Evolutionary conservation across 1,140 invertebrate species (phyloP).

Genomic region (Propsilocerus akamusi): DNA sequence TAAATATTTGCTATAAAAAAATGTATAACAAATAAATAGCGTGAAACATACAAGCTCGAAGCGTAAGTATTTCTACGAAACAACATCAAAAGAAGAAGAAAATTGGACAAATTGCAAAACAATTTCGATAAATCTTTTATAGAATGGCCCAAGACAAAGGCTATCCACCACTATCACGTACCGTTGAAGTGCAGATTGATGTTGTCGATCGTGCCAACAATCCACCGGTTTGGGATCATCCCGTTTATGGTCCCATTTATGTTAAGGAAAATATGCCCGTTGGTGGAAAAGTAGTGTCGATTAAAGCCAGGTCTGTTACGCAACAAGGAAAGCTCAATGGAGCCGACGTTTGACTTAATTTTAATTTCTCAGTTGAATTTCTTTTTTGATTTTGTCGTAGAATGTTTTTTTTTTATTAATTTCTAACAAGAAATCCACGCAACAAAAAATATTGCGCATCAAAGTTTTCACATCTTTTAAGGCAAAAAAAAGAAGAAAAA

Average conservation of each 20-base stretch:
- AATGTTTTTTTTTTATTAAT: too few species aligned
- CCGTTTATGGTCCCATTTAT: constrained; percentile 88
- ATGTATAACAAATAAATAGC: constrained; percentile 34
- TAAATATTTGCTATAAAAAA: background rate
- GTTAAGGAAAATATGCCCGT: constrained; percentile 93
- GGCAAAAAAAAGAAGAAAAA: too few species aligned
- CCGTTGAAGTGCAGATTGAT: constrained; percentile 92
- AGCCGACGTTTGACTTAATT: too few species aligned
- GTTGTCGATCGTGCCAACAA: constrained; percentile 94
- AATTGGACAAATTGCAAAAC: too few species aligned
- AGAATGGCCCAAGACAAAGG: constrained; percentile 94
- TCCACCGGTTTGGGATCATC: constrained; percentile 91
- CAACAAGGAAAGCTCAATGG: constrained; percentile 11
- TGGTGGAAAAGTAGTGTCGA: constrained; percentile 87
- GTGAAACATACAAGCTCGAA: constrained; percentile 92
- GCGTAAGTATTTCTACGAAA: too few species aligned
- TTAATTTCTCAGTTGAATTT: too few species aligned
- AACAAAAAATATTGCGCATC: too few species aligned
- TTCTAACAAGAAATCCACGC: too few species aligned
- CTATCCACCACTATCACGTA: constrained; percentile 76
- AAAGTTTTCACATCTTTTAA: too few species aligned
- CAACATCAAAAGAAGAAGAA: too few species aligned
- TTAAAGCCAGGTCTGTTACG: constrained; percentile 87
- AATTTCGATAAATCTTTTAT: too few species aligned
- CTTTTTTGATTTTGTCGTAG: too few species aligned